Base-by-base conservation (phyloP, 1,140 invertebrate genomes). In the Drosophila pectinifera region DNA sequence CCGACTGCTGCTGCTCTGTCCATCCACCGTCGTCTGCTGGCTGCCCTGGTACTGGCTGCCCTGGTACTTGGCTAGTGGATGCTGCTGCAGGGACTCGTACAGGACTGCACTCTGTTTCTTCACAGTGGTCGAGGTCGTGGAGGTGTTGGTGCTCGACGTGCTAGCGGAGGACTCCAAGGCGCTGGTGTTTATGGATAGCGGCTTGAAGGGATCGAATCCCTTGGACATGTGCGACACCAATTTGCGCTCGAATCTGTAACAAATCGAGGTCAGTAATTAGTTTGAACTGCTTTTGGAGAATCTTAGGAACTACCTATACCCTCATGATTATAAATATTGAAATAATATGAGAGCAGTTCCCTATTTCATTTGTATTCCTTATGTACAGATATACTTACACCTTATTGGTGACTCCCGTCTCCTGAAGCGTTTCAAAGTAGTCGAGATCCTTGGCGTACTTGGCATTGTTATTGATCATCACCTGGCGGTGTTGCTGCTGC, bases 351-450 rank as follows among this genome's bases (percentile, higher is more conserved):
- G n/a, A n/a, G n/a, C n/a, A n/a, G n/a, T n/a, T n/a, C n/a, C n/a
- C n/a, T n/a, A n/a, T n/a, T n/a, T 0, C 1, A 4, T 14, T 6
- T n/a, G n/a, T n/a, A 11, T 14, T 38, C 10, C 24, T 48, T 14
- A 14, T 51, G 31, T 13, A n/a, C 1, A 5, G 14, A 11, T 61
- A 7, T 31, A 85, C 84, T 81, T 74, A 92, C 91, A 92, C 91
- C 74, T 92, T 91, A 28, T 92, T 92, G 58, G 91, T 92, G 2
- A 92, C 91, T n/a, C 91, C 91, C 20, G 91, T 92, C 46, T 92
- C 91, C 46, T 91, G 91, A 43, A 92, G 56, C 16, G 91, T 84
- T 56, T 92, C 91, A 55, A 90, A 88, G 39, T 88, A 92, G 41
- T 91, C 91, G 68, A 91, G 61, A 45, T 92, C 91, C 67, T 92